phyloP scores from a whole-genome alignment of 2,888 invertebrate species.

The Cylindroiulus punctatus region DNA sequence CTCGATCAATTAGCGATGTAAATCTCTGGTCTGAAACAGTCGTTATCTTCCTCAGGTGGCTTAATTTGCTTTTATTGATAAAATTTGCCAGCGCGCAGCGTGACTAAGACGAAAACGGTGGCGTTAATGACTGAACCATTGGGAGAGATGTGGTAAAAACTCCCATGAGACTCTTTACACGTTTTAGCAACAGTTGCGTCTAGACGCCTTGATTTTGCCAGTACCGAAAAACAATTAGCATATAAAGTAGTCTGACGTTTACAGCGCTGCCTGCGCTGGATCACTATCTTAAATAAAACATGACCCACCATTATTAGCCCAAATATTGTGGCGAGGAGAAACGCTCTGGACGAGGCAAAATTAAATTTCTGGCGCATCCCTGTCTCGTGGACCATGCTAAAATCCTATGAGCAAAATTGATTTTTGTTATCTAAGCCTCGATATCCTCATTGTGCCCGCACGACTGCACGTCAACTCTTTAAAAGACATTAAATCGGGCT shows the following conservation, averaged over 20 bases:
- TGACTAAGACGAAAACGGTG: conserved; percentile 10
- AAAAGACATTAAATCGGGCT: background rate
- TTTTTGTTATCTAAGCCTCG: conserved; percentile 1
- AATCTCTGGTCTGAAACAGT: conserved; percentile 18
- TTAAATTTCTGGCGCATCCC: background rate
- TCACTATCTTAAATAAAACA: conserved; percentile 3
- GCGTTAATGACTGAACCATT: conserved; percentile 9
- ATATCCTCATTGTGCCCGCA: background rate
- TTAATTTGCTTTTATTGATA: conserved; percentile 18
- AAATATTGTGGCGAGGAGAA: conserved; percentile 18
- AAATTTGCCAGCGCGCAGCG: conserved; percentile 10
- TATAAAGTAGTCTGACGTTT: background rate
- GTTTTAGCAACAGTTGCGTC: background rate
- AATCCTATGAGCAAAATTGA: background rate
- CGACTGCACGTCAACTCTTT: background rate
- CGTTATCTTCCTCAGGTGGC: conserved; percentile 18
- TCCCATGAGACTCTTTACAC: conserved; percentile 10
- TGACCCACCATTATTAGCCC: background rate
- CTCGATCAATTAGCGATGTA: conserved; percentile 18
- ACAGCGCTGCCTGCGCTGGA: background rate
- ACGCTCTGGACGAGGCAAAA: background rate
- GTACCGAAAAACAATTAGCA: conserved; percentile 4
- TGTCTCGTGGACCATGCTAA: background rate
- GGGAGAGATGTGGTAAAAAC: conserved; percentile 10
- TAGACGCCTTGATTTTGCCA: background rate